Evolutionary conservation across 1,140 invertebrate species (phyloP).

Genomic region (silkworm (Bombyx mori)): ASM3026992v2 NC_085123.1:1746501-1747000

Average conservation of each 20-base stretch:
- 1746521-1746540: too few species aligned
- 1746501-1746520: neutral
- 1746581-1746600: constrained; percentile 96
- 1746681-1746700: constrained; percentile 86
- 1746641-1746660: constrained; percentile 91
- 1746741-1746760: constrained; percentile 89
- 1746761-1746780: constrained; percentile 75
- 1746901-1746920: too few species aligned
- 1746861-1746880: too few species aligned
- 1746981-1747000: too few species aligned
- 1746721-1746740: constrained; percentile 79
- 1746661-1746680: constrained; percentile 90
- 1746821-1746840: too few species aligned
- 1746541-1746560: constrained; percentile 61
- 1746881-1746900: too few species aligned
- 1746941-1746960: too few species aligned
- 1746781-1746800: too few species aligned
- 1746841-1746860: too few species aligned
- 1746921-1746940: too few species aligned
- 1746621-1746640: constrained; percentile 93
- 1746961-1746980: too few species aligned
- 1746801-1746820: too few species aligned
- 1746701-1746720: constrained; percentile 90
- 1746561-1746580: constrained; percentile 95
- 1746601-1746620: constrained; percentile 97